Conservation (phyloP, 2,888 invertebrate species). For the Trilocha varians region DNA sequence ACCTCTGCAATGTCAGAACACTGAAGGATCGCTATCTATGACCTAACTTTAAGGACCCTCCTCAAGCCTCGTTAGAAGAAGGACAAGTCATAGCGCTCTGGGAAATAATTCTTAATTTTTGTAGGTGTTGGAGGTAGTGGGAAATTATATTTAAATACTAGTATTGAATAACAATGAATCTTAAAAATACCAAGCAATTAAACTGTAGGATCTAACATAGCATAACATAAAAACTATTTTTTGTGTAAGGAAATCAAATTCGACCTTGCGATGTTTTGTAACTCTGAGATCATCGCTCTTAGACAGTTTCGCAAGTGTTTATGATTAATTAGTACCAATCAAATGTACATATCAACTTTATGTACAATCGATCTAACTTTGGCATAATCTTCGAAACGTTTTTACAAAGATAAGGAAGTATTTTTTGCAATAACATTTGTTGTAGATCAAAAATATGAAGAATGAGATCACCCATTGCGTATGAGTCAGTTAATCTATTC, state of each 20-base stretch:
- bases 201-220: slow-evolving; percentile 10
- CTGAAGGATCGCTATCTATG: too few relatives aligned
- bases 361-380: not conserved
- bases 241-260: slow-evolving; percentile 27
- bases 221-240: slow-evolving; percentile 2
- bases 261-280: slow-evolving; percentile 30
- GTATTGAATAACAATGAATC: too few relatives aligned
- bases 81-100: too few relatives aligned
- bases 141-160: too few relatives aligned
- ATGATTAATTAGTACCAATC: not conserved
- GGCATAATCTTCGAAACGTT: not conserved
- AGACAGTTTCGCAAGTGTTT: slow-evolving; percentile 6
- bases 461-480: slow-evolving; percentile 38
- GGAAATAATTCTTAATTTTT: too few relatives aligned
- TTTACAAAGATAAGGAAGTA: slow-evolving; percentile 18
- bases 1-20: too few relatives aligned
- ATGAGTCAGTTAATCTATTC: slow-evolving; percentile 48
- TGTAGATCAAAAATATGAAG: slow-evolving; percentile 17
- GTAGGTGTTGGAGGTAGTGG: too few relatives aligned
- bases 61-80: too few relatives aligned
- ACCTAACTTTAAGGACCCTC: too few relatives aligned
- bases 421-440: slow-evolving; percentile 20
- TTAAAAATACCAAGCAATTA: slow-evolving; percentile 16
- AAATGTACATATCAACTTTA: not conserved
- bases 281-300: slow-evolving; percentile 21